These are phyloP conservation scores for Acrossocheilus wenchowensis DNA, from an alignment of 2,797 vertebrate species.

Conservation along the genomic window DNA sequence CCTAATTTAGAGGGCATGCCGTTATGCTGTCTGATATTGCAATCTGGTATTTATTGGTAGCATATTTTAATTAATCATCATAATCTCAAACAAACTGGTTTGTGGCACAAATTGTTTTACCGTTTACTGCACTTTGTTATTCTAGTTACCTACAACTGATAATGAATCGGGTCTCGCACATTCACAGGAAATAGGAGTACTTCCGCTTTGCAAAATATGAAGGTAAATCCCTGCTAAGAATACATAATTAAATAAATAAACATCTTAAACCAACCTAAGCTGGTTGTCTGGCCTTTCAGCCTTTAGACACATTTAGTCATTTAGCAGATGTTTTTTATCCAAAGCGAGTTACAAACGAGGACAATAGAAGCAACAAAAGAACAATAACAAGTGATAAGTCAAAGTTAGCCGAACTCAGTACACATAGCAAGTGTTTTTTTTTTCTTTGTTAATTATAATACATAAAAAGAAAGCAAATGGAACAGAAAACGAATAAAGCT, in stretches of 20 bases:
- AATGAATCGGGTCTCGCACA: background rate
- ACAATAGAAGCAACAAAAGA: too few species aligned
- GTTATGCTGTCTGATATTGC: background rate
- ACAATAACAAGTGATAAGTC: too few species aligned
- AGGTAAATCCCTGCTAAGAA: background rate
- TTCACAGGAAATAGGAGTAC: background rate
- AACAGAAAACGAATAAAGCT: too few species aligned
- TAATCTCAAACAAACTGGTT: background rate
- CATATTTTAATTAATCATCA: background rate
- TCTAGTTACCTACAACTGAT: background rate
- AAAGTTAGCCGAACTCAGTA: too few species aligned
- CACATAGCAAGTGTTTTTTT: too few species aligned
- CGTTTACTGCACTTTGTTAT: background rate
- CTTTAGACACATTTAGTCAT: too few species aligned
- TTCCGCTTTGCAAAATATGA: background rate
- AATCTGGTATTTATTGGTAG: background rate
- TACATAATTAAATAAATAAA: background rate
- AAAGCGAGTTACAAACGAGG: too few species aligned
- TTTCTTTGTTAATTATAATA: too few species aligned
- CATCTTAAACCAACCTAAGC: too few species aligned
- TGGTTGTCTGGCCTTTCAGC: too few species aligned
- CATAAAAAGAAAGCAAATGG: too few species aligned
- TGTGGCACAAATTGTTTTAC: background rate
- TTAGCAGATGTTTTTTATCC: too few species aligned
- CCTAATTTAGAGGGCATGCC: background rate